Evolutionary conservation across 2,113 vertebrate genomes (phyloP), one percentile per base, ranked within the genome.

Genomic region (Triplophysa tibetana): DNA sequence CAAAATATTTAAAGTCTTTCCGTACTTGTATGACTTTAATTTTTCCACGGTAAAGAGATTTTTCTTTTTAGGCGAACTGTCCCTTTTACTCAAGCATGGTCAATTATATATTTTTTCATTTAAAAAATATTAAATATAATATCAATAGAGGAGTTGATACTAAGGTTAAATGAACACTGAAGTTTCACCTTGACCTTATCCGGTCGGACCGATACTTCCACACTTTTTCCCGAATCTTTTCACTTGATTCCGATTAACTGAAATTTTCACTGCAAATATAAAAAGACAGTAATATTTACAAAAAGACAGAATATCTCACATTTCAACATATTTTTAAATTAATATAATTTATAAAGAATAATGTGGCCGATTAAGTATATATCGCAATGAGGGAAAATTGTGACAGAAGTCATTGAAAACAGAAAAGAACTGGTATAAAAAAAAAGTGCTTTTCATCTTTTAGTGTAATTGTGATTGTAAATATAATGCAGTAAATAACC

Each of bases 141-240:
- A 45, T 8, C 16, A 4, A 4, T 1, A 52, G 50, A 52, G 14
- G 50, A 52, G 50, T 52, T 19, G 16, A 17, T 16, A 16, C 5
- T 17, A 0, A 21, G 0, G 33, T 21, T 16, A 26, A 50, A 9
- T 3, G 43, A 26, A 24, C 21, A 24, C 9, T 10, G 8, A 50
- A 16, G 23, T 13, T 78, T 83, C 83, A 89, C 88, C 87, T 89
- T 92, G 87, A 26, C 89, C 88, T 63, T 24, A 24, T 43, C 77
- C 83, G 1, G 85, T 87, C 67, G 83, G 86, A 19, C 86, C 0
- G 68, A n/a, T 75, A 83, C 69, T 72, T 75, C 11, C 87, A 86
- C 87, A 91, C 92, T 80, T 81, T 69, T 3, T 5, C 60, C 16
- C 52, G 84, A n/a, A 64, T 66, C 29, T 52, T 84, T 69, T 24